phyloP scores from a whole-genome alignment of 2,888 invertebrate genomes.

The Emmelina monodactyla region DNA sequence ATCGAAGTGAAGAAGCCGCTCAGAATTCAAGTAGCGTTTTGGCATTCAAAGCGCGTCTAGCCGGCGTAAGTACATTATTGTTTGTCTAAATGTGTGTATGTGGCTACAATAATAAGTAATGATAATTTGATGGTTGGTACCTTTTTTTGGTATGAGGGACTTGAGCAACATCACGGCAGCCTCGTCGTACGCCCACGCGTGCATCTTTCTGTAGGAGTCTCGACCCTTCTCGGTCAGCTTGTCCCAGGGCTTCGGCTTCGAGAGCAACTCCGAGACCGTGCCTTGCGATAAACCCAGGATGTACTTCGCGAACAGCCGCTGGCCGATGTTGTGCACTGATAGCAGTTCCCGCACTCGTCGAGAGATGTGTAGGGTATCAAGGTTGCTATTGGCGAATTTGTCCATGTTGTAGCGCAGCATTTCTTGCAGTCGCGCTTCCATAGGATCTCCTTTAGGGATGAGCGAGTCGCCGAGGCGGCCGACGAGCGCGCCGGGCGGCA shows the following conservation, averaged over 20 bases:
- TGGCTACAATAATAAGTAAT: slow-evolving; percentile 14
- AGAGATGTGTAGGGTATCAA: slow-evolving; percentile 95
- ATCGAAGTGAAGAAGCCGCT: neutral
- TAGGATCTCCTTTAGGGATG: slow-evolving; percentile 91
- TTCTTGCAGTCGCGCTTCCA: slow-evolving; percentile 92
- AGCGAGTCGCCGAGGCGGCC: slow-evolving; percentile 87
- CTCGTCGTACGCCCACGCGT: slow-evolving; percentile 99
- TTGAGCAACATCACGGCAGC: slow-evolving; percentile 96
- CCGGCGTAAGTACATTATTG: neutral
- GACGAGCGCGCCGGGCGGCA: slow-evolving; percentile 83
- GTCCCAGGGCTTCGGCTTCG: slow-evolving; percentile 99
- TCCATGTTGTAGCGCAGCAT: slow-evolving; percentile 96
- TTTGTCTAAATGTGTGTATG: neutral
- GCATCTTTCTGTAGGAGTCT: slow-evolving; percentile 99
- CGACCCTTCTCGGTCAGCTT: slow-evolving; percentile 99
- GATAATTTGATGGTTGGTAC: slow-evolving; percentile 68
- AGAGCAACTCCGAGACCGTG: slow-evolving; percentile 96
- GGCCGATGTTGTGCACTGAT: slow-evolving; percentile 98
- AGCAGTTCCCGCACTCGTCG: slow-evolving; percentile 91
- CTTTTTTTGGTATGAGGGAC: slow-evolving; percentile 97
- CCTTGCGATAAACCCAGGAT: slow-evolving; percentile 97
- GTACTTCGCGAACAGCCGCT: slow-evolving; percentile 97
- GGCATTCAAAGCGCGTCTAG: neutral
- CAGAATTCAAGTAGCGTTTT: neutral
- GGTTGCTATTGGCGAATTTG: slow-evolving; percentile 90